Evolutionary conservation across 2,888 invertebrate species (phyloP).

Genomic region (Caenorhabditis panamensis): DNA sequence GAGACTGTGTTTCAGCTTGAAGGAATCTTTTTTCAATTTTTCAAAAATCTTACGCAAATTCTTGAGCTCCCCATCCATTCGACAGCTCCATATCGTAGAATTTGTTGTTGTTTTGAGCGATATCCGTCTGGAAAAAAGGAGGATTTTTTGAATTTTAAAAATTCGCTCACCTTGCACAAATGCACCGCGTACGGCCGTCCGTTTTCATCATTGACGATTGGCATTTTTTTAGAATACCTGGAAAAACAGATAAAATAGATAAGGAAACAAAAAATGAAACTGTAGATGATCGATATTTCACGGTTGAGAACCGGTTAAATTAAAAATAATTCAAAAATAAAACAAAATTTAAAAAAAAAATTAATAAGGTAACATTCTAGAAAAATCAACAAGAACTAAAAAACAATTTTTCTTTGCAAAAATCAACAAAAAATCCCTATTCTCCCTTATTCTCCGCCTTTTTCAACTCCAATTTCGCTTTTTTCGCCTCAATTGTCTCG

Average conservation of each 20-base stretch:
- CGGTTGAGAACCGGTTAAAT: constrained; percentile 3
- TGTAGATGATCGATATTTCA: background rate
- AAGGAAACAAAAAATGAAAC: background rate
- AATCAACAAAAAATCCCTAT: constrained; percentile 14
- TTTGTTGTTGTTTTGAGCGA: constrained; percentile 58
- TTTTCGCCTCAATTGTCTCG: constrained; percentile 71
- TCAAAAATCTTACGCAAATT: constrained; percentile 32
- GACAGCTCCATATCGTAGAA: constrained; percentile 63
- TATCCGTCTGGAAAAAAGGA: constrained; percentile 34
- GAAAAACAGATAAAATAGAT: constrained; percentile 2
- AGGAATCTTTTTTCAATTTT: too few relatives aligned
- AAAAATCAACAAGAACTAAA: constrained; percentile 1
- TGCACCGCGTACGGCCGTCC: constrained; percentile 50
- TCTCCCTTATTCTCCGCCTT: background rate
- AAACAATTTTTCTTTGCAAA: background rate
- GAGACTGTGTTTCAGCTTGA: too few relatives aligned
- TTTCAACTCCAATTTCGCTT: constrained; percentile 60
- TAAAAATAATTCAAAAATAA: background rate
- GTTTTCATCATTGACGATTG: constrained; percentile 45
- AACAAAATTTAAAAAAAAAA: constrained; percentile 14
- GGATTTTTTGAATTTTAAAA: background rate
- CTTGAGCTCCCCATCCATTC: constrained; percentile 14
- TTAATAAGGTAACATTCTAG: constrained; percentile 13
- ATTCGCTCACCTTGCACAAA: constrained; percentile 40
- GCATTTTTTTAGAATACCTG: constrained; percentile 20